A percentile compares a stretch with the other conserved stretches of the same genome.
Conservation (phyloP, 2,797 vertebrate species). For the Huso huso region DNA sequence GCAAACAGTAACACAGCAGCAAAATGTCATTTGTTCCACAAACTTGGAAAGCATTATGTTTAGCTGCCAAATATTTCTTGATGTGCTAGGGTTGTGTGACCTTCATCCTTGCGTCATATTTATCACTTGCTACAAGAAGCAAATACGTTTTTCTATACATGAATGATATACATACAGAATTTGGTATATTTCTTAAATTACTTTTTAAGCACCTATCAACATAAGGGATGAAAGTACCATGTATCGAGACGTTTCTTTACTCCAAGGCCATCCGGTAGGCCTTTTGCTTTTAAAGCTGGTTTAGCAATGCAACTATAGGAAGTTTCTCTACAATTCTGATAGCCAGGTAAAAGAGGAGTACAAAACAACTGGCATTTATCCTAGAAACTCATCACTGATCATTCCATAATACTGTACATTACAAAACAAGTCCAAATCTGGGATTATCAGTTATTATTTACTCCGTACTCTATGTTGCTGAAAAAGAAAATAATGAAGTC, state of each 20-base stretch:
- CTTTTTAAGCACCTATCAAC: slow-evolving; percentile 45
- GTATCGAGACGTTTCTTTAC: slow-evolving; percentile 23
- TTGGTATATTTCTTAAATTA: slow-evolving; percentile 35
- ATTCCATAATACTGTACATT: too few species aligned
- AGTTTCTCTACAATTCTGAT: too few species aligned
- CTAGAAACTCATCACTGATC: too few species aligned
- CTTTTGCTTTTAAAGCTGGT: slow-evolving; percentile 10
- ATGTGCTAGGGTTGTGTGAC: slow-evolving; percentile 80
- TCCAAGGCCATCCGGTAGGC: slow-evolving; percentile 31
- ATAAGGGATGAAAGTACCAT: slow-evolving; percentile 20
- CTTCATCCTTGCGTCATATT: slow-evolving; percentile 52
- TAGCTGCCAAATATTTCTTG: slow-evolving; percentile 75
- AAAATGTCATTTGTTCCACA: slow-evolving; percentile 85
- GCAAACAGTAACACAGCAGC: slow-evolving; percentile 74
- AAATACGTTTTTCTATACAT: slow-evolving; percentile 22
- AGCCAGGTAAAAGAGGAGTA: too few species aligned
- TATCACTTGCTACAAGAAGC: too few species aligned
- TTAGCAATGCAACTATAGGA: not conserved
- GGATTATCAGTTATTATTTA: too few species aligned
- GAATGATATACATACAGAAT: slow-evolving; percentile 57
- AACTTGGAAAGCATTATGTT: slow-evolving; percentile 81
- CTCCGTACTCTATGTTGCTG: too few species aligned
- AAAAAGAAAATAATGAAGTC: too few species aligned
- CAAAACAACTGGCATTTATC: too few species aligned
- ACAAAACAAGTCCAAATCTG: too few species aligned